Evolutionary conservation across 1,140 invertebrate species (phyloP).

Genomic region (Macrosteles quadrilineatus): DNA sequence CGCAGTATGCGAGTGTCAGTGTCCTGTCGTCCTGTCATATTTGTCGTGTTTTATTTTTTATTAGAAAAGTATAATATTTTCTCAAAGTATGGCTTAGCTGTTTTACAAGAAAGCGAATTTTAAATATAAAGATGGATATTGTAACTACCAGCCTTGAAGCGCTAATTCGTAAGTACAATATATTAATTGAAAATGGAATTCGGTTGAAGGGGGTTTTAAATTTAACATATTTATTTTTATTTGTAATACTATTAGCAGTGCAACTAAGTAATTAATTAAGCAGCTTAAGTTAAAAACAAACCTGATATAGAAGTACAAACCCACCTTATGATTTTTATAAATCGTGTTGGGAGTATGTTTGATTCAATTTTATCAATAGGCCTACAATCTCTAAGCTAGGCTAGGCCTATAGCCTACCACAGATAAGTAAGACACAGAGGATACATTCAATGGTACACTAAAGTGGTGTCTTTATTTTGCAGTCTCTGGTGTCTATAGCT

Average conservation of each 20-base stretch:
- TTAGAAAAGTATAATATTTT: background rate
- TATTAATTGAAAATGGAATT: background rate
- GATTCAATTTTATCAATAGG: too few relatives aligned
- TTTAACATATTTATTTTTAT: background rate
- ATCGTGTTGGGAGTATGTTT: background rate
- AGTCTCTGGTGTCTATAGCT: too few relatives aligned
- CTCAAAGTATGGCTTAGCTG: background rate
- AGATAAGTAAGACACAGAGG: too few relatives aligned
- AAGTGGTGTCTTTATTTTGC: too few relatives aligned
- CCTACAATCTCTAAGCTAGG: too few relatives aligned
- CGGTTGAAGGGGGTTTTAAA: background rate
- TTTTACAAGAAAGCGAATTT: background rate
- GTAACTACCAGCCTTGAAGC: slow-evolving; percentile 42
- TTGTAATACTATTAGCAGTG: background rate
- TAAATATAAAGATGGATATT: slow-evolving; percentile 37
- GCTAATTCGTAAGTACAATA: slow-evolving; percentile 39
- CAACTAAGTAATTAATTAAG: background rate
- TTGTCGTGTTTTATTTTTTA: background rate
- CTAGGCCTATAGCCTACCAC: too few relatives aligned
- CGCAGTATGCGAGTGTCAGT: too few relatives aligned
- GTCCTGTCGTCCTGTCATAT: background rate
- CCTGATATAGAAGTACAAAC: too few relatives aligned
- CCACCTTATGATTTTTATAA: background rate
- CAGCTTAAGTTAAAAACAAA: too few relatives aligned
- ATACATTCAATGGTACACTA: too few relatives aligned